These are phyloP conservation scores for Harlomillsia oculata DNA, from an alignment of 1,140 invertebrate species.

Conservation along the genomic window DNA sequence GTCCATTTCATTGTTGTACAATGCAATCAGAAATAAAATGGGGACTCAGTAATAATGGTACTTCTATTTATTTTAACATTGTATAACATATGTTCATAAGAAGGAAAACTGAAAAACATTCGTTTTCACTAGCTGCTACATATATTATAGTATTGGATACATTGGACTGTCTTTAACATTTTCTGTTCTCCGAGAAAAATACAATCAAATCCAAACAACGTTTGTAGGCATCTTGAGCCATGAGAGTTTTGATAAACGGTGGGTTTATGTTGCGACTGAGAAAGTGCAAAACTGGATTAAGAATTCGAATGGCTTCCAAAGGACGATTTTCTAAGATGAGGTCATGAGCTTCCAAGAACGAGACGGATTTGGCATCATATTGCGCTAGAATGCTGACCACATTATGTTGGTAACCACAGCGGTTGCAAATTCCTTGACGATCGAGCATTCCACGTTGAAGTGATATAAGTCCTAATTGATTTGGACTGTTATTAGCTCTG, in stretches of 20 bases:
- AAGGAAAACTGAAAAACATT: too few relatives aligned
- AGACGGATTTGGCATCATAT: conserved; percentile 17
- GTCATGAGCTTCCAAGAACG: conserved; percentile 25
- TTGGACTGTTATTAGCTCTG: not conserved
- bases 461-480: not conserved
- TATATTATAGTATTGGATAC: too few relatives aligned
- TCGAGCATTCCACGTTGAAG: not conserved
- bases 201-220: conserved; percentile 25
- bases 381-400: not conserved
- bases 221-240: conserved; percentile 26
- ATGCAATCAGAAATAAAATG: too few relatives aligned
- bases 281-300: conserved; percentile 13
- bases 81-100: too few relatives aligned
- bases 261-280: conserved; percentile 11
- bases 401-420: not conserved
- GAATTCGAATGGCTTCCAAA: conserved; percentile 17
- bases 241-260: conserved; percentile 22
- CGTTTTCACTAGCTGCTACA: too few relatives aligned
- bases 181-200: conserved; percentile 17
- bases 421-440: not conserved
- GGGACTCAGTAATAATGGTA: too few relatives aligned
- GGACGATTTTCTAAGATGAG: conserved; percentile 24
- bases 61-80: too few relatives aligned
- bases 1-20: too few relatives aligned
- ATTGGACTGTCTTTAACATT: too few relatives aligned